phyloP scores from a whole-genome alignment of 1,140 invertebrate genomes.

The Hycleus phaleratus region DNA sequence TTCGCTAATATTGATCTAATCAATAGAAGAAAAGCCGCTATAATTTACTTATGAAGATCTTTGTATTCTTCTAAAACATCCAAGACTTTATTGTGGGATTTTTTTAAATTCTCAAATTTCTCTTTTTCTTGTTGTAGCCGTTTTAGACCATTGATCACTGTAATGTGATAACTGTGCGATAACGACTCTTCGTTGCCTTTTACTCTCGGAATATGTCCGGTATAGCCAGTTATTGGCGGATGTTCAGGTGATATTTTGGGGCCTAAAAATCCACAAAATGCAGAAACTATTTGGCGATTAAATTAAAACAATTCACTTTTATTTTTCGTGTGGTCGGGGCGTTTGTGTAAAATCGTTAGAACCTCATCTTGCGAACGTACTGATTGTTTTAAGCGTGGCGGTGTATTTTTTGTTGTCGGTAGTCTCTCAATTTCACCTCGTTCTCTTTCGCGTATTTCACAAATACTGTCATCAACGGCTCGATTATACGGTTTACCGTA shows the following conservation, averaged over 20 bases:
- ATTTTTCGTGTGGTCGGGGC: constrained; percentile 46
- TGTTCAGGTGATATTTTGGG: constrained; percentile 58
- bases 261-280: constrained; percentile 40
- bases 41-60: constrained; percentile 3
- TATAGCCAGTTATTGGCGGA: constrained; percentile 64
- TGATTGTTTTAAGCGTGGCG: too few relatives aligned
- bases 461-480: constrained; percentile 60
- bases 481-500: constrained; percentile 62
- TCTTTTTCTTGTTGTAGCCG: constrained; percentile 51
- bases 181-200: constrained; percentile 57
- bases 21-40: constrained; percentile 4
- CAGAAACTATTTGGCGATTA: not conserved
- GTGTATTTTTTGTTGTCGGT: too few relatives aligned
- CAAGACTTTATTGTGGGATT: constrained; percentile 13
- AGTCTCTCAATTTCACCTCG: too few relatives aligned
- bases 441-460: constrained; percentile 44
- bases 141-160: constrained; percentile 55
- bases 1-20: not conserved
- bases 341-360: constrained; percentile 42
- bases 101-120: constrained; percentile 34
- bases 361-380: constrained; percentile 48
- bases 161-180: constrained; percentile 58
- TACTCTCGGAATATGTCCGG: constrained; percentile 61
- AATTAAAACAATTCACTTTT: constrained; percentile 41
- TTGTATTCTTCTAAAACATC: constrained; percentile 4